Conservation (phyloP, 2,113 vertebrate species). For the Addax nasomaculatus region DNA sequence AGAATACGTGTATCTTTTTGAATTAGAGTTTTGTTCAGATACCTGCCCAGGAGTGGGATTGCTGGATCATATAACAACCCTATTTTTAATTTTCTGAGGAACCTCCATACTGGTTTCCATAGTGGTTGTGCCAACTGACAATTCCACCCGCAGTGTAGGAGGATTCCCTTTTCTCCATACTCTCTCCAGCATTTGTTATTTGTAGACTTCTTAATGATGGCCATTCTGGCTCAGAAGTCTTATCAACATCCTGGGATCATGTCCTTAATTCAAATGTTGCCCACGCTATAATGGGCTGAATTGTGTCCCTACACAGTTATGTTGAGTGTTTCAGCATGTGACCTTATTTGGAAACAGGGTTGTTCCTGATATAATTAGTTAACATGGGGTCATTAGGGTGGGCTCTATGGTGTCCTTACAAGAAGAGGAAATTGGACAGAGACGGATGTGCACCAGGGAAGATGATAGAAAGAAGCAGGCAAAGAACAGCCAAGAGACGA, state of each 20-base stretch:
- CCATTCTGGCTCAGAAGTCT: background rate
- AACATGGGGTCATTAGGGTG: background rate
- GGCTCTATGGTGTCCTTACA: background rate
- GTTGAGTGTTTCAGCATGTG: background rate
- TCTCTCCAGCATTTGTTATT: background rate
- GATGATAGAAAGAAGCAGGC: background rate
- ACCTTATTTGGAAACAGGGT: background rate
- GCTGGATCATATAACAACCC: background rate
- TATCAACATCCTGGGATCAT: background rate
- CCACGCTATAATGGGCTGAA: background rate
- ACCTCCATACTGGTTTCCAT: background rate
- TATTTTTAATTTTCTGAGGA: background rate
- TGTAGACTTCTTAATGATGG: background rate
- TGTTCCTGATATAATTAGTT: background rate
- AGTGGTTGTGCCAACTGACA: background rate
- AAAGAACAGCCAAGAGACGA: fast-evolving
- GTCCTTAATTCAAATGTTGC: background rate
- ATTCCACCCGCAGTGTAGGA: background rate
- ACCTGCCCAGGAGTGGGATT: background rate
- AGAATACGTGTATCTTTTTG: background rate
- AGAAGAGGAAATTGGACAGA: background rate
- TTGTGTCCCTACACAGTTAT: background rate
- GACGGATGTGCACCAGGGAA: background rate
- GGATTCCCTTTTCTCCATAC: background rate
- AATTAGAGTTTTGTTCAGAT: background rate